These are phyloP conservation scores for Piaya cayana DNA, from an alignment of 2,113 vertebrate genomes.

Conservation along the genomic window DNA sequence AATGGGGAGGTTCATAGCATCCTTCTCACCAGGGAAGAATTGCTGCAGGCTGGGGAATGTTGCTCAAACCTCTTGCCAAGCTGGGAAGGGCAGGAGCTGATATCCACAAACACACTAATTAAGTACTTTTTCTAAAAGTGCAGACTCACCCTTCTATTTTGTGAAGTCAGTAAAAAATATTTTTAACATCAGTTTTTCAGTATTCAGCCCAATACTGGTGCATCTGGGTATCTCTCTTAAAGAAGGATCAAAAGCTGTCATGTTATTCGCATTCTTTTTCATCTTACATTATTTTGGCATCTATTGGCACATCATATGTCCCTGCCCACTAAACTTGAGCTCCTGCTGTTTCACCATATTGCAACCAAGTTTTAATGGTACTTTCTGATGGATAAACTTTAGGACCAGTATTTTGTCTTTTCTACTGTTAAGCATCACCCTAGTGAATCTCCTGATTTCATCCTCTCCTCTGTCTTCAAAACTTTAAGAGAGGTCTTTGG, in stretches of 20 bases:
- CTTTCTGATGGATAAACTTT: neutral
- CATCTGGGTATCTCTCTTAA: neutral
- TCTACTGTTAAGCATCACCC: neutral
- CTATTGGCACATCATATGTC: neutral
- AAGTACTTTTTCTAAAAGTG: neutral
- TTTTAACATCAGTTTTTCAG: neutral
- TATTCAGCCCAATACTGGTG: no score
- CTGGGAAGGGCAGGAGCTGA: neutral
- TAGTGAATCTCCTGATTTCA: neutral
- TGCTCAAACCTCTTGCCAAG: fast-evolving
- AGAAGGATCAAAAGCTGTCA: neutral
- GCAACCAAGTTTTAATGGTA: neutral
- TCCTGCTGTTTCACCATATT: neutral
- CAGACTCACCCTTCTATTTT: neutral
- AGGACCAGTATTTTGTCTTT: neutral
- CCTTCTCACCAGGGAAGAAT: neutral
- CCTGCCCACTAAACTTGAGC: neutral
- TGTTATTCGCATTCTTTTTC: neutral
- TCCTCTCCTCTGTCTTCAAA: neutral
- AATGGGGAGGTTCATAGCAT: neutral
- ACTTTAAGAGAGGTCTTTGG: neutral
- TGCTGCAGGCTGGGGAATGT: neutral
- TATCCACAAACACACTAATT: neutral
- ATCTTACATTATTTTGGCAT: neutral
- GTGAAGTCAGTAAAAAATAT: neutral